Base-by-base conservation (phyloP, 2,797 vertebrate genomes). In the Todus mexicanus region DNA sequence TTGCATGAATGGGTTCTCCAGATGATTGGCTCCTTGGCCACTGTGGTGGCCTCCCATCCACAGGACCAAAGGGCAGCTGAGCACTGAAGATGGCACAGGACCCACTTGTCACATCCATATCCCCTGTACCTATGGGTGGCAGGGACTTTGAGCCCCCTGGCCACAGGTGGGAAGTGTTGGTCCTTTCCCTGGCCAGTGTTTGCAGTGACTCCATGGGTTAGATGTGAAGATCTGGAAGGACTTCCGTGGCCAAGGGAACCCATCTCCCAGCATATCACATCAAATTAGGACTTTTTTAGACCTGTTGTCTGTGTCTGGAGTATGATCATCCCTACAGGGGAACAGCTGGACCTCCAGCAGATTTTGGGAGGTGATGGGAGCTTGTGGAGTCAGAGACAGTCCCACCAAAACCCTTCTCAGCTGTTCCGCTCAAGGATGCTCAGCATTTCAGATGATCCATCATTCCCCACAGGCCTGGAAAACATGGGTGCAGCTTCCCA, bases 191-290 rank as follows among this genome's bases (percentile, higher is more conserved):
- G 40, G 17, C 10, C 50, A 4, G 10, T 4, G 31, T 61, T 57
- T 11, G 56, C 10, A 47, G 38, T 1, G 0, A 10, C 22, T n/a
- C 40, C 0, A 0, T 9, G 60, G 22, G 19, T 5, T 33, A 47
- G 66, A 12, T 11, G 0, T 1, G 31, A 40, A 20, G 53, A 31
- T 12, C 6, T 69, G 66, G 33, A 56, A 48, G 45, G 70, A n/a
- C 9, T 25, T 48, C 57, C 31, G 18, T 31, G 48, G 12, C 65
- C 84, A 27, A 43, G 71, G 51, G 69, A 50, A 73, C 10, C 26
- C 33, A 42, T 38, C 15, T 59, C 25, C 78, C 63, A 47, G 71
- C 45, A 5, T 17, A 22, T 7, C 26, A 6, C 33, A 23, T 21
- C 33, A 33, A 56, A 35, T 0, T 0, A 20, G 26, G 29, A 31